These are phyloP conservation scores for Phaedon cochleariae DNA, from an alignment of 2,888 invertebrate species.

Conservation along the genomic window DNA sequence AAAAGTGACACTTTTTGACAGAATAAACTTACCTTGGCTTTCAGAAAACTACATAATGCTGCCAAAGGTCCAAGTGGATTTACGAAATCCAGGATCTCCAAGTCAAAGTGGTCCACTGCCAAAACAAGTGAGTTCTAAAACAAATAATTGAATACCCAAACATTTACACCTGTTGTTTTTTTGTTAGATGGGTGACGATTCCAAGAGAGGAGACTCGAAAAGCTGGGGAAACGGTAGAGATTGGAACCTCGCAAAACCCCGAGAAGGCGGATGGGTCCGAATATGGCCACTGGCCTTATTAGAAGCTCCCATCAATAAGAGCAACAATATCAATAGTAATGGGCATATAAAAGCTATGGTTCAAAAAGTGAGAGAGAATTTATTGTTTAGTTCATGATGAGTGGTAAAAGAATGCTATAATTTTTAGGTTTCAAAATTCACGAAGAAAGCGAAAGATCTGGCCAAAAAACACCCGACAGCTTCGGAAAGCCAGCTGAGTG, in stretches of 20 bases:
- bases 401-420: background rate
- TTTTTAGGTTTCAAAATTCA: slow-evolving; percentile 60
- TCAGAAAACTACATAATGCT: slow-evolving; percentile 48
- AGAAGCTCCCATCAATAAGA: slow-evolving; percentile 40
- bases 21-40: slow-evolving; percentile 14
- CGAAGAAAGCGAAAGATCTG: slow-evolving; percentile 64
- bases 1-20: too few relatives aligned
- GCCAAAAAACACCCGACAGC: slow-evolving; percentile 62
- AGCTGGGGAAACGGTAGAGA: slow-evolving; percentile 78
- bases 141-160: too few relatives aligned
- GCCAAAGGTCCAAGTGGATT: slow-evolving; percentile 50
- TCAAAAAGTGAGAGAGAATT: slow-evolving; percentile 47
- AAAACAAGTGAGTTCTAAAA: slow-evolving; percentile 39
- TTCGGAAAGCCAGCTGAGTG: slow-evolving; percentile 64
- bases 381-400: background rate
- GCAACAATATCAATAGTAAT: slow-evolving; percentile 31
- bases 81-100: slow-evolving; percentile 28
- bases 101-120: slow-evolving; percentile 40
- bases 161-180: background rate
- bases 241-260: slow-evolving; percentile 71
- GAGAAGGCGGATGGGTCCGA: slow-evolving; percentile 80
- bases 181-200: slow-evolving; percentile 52
- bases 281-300: slow-evolving; percentile 73
- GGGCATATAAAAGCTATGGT: slow-evolving; percentile 53
- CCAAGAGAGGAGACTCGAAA: slow-evolving; percentile 61